Conservation (phyloP, 2,113 vertebrate genomes). For the Amblyopsis rosae region DNA sequence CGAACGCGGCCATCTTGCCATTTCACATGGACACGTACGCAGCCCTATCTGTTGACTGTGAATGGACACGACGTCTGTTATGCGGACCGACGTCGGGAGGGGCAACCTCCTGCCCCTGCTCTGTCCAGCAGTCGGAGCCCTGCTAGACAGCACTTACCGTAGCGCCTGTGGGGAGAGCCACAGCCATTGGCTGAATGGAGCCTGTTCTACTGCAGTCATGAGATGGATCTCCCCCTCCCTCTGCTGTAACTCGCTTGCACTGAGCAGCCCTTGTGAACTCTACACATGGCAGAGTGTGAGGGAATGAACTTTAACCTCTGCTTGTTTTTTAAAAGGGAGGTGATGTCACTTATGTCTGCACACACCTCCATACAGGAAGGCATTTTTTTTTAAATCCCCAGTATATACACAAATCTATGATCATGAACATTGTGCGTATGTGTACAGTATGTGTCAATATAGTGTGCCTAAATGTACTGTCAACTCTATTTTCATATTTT, state of each 20-base stretch:
- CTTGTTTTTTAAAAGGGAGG: constrained; percentile 8
- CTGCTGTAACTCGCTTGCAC: constrained; percentile 53
- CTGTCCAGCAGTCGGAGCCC: constrained; percentile 39
- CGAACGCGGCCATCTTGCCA: constrained; percentile 25
- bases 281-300: constrained; percentile 31
- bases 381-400: constrained; percentile 57
- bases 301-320: constrained; percentile 39
- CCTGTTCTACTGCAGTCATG: constrained; percentile 37
- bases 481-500: constrained; percentile 86
- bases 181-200: constrained; percentile 32
- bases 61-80: constrained; percentile 3
- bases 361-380: constrained; percentile 57
- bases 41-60: constrained; percentile 33
- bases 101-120: background rate
- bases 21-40: constrained; percentile 29
- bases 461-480: constrained; percentile 96
- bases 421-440: constrained; percentile 88
- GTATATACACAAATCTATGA: constrained; percentile 84
- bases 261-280: constrained; percentile 45
- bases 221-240: constrained; percentile 23
- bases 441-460: constrained; percentile 95
- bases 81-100: constrained; percentile 34
- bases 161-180: constrained; percentile 45
- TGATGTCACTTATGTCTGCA: constrained; percentile 55
- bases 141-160: constrained; percentile 68